phyloP scores from a whole-genome alignment of 2,888 invertebrate species.

The Tiliacea citrago region DNA sequence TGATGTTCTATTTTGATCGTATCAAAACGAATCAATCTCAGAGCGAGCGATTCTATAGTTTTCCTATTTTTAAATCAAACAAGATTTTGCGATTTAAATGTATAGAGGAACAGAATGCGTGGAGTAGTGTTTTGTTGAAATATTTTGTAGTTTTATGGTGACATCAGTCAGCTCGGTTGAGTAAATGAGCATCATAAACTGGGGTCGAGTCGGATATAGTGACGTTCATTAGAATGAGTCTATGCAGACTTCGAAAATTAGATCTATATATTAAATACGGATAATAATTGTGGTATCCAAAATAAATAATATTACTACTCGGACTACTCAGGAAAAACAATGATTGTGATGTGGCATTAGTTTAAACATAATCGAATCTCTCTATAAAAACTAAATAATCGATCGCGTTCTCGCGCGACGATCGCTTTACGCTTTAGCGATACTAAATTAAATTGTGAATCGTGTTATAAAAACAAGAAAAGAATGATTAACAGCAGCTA shows the following conservation, averaged over 20 bases:
- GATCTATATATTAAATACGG: too few relatives aligned
- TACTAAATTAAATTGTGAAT: slow-evolving; percentile 24
- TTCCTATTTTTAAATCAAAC: slow-evolving; percentile 50
- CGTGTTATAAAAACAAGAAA: slow-evolving; percentile 27
- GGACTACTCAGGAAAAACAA: background rate
- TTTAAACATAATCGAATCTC: too few relatives aligned
- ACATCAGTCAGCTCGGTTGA: slow-evolving; percentile 28
- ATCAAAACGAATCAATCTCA: slow-evolving; percentile 52
- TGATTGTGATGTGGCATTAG: background rate
- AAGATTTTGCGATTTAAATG: slow-evolving; percentile 56
- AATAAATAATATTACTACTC: background rate
- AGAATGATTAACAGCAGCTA: slow-evolving; percentile 17
- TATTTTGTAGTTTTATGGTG: slow-evolving; percentile 27
- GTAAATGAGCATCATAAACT: slow-evolving; percentile 17
- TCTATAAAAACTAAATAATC: too few relatives aligned
- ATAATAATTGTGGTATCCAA: background rate
- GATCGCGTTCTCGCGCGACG: background rate
- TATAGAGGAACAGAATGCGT: slow-evolving; percentile 43
- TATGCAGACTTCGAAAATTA: background rate
- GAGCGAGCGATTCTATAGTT: slow-evolving; percentile 28
- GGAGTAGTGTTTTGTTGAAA: slow-evolving; percentile 18
- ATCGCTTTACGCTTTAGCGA: background rate
- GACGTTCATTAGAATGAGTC: background rate
- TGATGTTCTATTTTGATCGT: slow-evolving; percentile 37
- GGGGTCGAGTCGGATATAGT: background rate